phyloP scores from a whole-genome alignment of 2,797 vertebrate genomes.

The Catamblyrhynchus diadema region DNA sequence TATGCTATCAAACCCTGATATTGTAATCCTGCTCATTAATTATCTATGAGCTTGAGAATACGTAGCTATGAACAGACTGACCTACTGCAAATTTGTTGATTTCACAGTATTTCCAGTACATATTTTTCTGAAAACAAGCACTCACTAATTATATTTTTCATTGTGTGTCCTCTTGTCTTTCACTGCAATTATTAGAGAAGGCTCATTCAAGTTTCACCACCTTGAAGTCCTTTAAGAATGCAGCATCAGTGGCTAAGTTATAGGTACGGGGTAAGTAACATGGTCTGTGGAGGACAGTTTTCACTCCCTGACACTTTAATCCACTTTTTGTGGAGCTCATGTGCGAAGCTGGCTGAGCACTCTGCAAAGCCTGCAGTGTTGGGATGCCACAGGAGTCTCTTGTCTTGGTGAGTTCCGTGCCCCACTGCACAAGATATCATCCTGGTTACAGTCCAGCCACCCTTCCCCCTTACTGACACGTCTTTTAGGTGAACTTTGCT shows the following conservation, averaged over 20 bases:
- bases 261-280: rapidly evolving
- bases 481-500: background rate
- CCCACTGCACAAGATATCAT: rapidly evolving
- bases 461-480: rapidly evolving
- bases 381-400: background rate
- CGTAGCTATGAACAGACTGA: background rate
- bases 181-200: background rate
- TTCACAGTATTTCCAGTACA: background rate
- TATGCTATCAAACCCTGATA: background rate
- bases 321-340: background rate
- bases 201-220: background rate
- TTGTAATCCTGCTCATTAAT: background rate
- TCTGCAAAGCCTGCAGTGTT: background rate
- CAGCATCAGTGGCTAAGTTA: rapidly evolving
- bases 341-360: rapidly evolving
- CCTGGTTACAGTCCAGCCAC: rapidly evolving
- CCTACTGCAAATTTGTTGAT: background rate
- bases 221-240: background rate
- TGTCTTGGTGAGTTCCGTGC: rapidly evolving
- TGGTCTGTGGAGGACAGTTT: background rate
- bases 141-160: background rate
- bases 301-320: background rate
- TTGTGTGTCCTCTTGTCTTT: background rate
- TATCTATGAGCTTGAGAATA: background rate
- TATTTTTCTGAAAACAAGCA: background rate